These are phyloP conservation scores for Standfussiana lucernea DNA, from an alignment of 2,888 invertebrate species.

Conservation along the genomic window DNA sequence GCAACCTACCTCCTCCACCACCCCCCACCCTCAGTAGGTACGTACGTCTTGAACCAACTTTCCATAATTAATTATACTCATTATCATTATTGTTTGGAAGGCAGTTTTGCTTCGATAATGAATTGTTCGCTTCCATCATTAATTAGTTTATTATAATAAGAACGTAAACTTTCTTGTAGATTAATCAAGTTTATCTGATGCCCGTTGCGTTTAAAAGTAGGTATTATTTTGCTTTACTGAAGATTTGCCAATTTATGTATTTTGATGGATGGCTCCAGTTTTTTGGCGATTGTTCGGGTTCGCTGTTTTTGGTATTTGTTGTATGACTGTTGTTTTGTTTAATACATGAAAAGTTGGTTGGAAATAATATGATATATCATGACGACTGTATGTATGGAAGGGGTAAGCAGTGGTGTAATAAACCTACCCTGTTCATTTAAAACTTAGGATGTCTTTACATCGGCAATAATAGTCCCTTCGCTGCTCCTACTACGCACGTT, in stretches of 20 bases:
- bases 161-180: conserved; percentile 86
- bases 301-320: conserved; percentile 17
- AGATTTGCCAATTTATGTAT: conserved; percentile 63
- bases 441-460: neutral
- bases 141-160: conserved; percentile 91
- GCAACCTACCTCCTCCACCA: conserved; percentile 62
- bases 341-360: neutral
- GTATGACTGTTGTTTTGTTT: neutral
- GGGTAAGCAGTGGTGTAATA: neutral
- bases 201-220: conserved; percentile 79
- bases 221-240: conserved; percentile 66
- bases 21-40: conserved; percentile 78
- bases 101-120: conserved; percentile 91
- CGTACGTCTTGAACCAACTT: conserved; percentile 90
- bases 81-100: conserved; percentile 91
- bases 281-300: conserved; percentile 43
- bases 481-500: neutral
- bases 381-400: neutral
- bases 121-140: conserved; percentile 90
- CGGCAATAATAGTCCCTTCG: neutral
- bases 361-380: neutral
- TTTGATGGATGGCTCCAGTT: conserved; percentile 63
- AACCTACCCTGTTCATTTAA: neutral
- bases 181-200: conserved; percentile 90
- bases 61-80: conserved; percentile 91